phyloP scores from a whole-genome alignment of 2,888 invertebrate species.

The Amphimallon solstitiale region DNA sequence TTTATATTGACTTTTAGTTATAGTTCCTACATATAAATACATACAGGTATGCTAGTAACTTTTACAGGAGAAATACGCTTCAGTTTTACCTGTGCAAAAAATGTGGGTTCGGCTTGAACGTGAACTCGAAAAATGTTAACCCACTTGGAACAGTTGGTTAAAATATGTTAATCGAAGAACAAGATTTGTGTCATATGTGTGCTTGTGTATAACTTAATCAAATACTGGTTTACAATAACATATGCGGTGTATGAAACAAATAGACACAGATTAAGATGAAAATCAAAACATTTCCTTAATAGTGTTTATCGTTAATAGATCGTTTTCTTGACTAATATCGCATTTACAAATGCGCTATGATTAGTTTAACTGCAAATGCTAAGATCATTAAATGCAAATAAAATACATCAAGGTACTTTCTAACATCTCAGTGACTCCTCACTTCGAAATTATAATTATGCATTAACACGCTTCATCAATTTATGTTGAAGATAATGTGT shows the following conservation, averaged over 20 bases:
- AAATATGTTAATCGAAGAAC: constrained; percentile 11
- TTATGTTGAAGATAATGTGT: too few relatives aligned
- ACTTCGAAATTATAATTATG: too few relatives aligned
- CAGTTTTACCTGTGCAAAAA: not conserved
- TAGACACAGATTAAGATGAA: not conserved
- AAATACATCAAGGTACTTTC: too few relatives aligned
- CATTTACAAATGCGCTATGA: too few relatives aligned
- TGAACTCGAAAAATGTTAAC: constrained; percentile 11
- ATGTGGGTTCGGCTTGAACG: not conserved
- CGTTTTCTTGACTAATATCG: not conserved
- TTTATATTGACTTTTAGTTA: too few relatives aligned
- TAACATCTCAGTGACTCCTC: too few relatives aligned
- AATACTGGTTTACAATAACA: not conserved
- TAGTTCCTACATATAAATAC: too few relatives aligned
- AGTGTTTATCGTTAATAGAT: not conserved
- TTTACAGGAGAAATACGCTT: too few relatives aligned
- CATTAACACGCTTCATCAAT: too few relatives aligned
- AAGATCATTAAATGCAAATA: too few relatives aligned
- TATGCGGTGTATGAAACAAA: not conserved
- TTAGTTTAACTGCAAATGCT: too few relatives aligned
- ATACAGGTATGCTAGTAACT: too few relatives aligned
- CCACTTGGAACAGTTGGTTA: constrained; percentile 6
- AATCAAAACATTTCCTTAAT: not conserved
- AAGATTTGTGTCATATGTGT: not conserved
- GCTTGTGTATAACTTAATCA: not conserved